These are phyloP conservation scores for Macropus fuliginosus DNA, from an alignment of 2,797 vertebrate genomes.

Conservation along the genomic window DNA sequence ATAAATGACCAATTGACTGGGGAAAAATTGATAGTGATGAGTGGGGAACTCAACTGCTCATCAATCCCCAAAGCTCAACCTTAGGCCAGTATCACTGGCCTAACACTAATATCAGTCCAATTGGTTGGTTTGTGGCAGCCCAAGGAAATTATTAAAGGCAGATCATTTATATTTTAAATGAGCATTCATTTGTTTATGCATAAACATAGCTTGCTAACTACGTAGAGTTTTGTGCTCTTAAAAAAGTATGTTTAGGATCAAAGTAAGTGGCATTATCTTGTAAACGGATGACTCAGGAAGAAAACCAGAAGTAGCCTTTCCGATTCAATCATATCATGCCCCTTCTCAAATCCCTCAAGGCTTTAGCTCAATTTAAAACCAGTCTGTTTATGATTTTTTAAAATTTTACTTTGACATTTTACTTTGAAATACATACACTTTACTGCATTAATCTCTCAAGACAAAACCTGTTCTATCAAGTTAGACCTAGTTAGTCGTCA, in stretches of 20 bases:
- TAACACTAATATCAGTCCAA: conserved; percentile 10
- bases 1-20: conserved; percentile 44
- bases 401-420: background rate
- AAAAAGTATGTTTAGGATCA: background rate
- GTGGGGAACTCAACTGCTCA: conserved; percentile 28
- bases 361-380: background rate
- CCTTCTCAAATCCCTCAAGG: background rate
- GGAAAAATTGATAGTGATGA: conserved; percentile 7
- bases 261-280: background rate
- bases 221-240: background rate
- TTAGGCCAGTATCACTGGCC: conserved; percentile 10
- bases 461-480: background rate
- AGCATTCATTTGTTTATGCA: conserved; percentile 4
- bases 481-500: background rate
- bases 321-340: background rate
- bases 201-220: background rate
- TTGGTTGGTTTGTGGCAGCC: conserved; percentile 21
- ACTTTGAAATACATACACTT: background rate
- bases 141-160: conserved; percentile 53
- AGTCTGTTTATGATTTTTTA: background rate
- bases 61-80: conserved; percentile 62
- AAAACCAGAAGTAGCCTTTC: background rate
- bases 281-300: background rate
- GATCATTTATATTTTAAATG: conserved; percentile 13
- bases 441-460: background rate